Percentiles rank a stretch among this genome's conserved stretches.
These are phyloP conservation scores for Cyphomyrus discorhynchus DNA, from an alignment of 2,113 vertebrate genomes.

Conservation along the genomic window DNA sequence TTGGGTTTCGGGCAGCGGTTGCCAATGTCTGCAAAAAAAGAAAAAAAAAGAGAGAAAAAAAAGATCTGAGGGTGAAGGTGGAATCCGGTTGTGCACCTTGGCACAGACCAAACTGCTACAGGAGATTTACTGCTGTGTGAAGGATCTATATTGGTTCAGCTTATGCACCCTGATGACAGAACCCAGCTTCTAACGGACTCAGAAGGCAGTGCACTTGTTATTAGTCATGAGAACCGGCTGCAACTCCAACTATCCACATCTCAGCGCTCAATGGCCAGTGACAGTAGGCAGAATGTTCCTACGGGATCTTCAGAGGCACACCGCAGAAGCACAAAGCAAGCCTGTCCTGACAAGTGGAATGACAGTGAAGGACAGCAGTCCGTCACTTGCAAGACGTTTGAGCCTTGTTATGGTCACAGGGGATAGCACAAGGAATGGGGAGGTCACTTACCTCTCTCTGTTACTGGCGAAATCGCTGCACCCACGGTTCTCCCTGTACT, in stretches of 20 bases:
- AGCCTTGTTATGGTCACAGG: neutral
- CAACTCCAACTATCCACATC: neutral
- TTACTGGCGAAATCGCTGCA: neutral
- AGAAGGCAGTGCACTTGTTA: neutral
- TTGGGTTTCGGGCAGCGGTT: conserved; percentile 80
- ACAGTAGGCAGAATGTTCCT: neutral
- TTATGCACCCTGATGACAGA: neutral
- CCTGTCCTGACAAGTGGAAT: neutral
- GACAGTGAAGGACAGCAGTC: neutral
- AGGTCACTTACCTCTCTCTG: neutral
- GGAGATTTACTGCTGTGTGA: neutral
- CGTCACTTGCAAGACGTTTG: neutral
- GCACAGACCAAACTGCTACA: neutral
- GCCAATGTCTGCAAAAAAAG: conserved; percentile 72
- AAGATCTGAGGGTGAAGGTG: neutral
- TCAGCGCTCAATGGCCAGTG: neutral
- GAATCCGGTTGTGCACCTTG: neutral
- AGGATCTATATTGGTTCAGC: neutral
- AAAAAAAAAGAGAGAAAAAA: neutral
- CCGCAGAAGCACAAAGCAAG: neutral
- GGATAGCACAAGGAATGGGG: neutral
- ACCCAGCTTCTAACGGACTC: neutral
- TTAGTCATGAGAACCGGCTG: neutral
- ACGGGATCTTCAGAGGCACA: neutral
- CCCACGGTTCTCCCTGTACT: neutral